Evolutionary conservation across 2,113 vertebrate genomes (phyloP).

Genomic region (Narcine bancroftii): DNA sequence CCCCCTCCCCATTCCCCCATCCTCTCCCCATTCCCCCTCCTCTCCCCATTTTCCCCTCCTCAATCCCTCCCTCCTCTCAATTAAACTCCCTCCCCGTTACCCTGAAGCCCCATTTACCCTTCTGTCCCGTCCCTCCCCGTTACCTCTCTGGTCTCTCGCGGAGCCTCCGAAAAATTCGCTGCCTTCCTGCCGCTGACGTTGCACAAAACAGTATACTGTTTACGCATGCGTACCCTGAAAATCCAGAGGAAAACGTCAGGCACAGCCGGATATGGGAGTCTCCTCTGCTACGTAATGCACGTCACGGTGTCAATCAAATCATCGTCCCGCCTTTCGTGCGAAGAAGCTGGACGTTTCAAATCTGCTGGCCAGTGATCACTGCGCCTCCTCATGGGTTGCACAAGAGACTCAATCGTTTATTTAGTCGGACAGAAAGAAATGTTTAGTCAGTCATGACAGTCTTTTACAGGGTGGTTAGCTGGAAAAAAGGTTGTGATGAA

Average conservation of each 20-base stretch:
- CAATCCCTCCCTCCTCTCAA: not conserved
- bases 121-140: not conserved
- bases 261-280: not conserved
- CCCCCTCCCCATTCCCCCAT: too few species aligned
- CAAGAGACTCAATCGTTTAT: not conserved
- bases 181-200: conserved; percentile 6
- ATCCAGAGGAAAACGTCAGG: not conserved
- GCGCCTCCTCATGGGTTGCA: not conserved
- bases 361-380: not conserved
- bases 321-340: not conserved
- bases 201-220: not conserved
- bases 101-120: not conserved
- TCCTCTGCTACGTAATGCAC: not conserved
- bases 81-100: not conserved
- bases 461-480: not conserved
- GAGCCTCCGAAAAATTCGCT: not conserved
- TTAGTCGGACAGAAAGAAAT: not conserved
- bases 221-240: not conserved
- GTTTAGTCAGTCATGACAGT: not conserved
- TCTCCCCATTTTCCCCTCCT: not conserved
- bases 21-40: not conserved
- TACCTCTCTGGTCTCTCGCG: not conserved
- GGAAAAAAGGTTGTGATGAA: not conserved
- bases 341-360: too few species aligned
- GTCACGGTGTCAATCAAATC: not conserved